Conservation (phyloP, 2,888 invertebrate genomes). For the Scaptomyza tumidula region DNA sequence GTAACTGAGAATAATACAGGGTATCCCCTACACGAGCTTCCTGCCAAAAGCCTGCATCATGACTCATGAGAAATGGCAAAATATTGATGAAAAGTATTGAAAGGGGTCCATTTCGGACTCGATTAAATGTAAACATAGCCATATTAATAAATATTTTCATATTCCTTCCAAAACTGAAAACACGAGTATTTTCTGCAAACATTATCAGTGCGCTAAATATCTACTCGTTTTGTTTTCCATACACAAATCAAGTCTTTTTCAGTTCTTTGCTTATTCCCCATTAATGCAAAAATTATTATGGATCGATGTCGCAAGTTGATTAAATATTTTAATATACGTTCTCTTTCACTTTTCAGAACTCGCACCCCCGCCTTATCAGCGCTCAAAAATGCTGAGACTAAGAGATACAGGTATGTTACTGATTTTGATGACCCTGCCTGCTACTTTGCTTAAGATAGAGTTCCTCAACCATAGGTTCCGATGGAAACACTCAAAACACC, state of each 20-base stretch:
- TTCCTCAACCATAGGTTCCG: slow-evolving; percentile 84
- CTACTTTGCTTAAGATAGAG: slow-evolving; percentile 19
- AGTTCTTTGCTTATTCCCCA: no score
- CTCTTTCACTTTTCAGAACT: slow-evolving; percentile 86
- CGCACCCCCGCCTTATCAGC: slow-evolving; percentile 93
- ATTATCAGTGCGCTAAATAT: no score
- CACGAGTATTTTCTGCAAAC: no score
- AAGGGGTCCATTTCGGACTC: no score
- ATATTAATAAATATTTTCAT: no score
- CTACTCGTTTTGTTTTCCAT: not conserved
- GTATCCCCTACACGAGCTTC: no score
- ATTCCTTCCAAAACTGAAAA: no score
- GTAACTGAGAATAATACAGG: no score
- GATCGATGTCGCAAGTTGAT: not conserved
- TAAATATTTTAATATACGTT: not conserved
- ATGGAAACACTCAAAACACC: slow-evolving; percentile 87
- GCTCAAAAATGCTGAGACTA: slow-evolving; percentile 89
- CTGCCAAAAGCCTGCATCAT: no score
- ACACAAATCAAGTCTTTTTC: not conserved
- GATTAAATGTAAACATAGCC: no score
- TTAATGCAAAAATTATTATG: not conserved
- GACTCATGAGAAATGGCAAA: no score
- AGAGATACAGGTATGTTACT: slow-evolving; percentile 90
- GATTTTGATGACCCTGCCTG: slow-evolving; percentile 1
- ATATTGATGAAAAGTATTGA: no score